Base-by-base conservation (phyloP, 2,888 invertebrate genomes). In the Platycheirus albimanus region DNA sequence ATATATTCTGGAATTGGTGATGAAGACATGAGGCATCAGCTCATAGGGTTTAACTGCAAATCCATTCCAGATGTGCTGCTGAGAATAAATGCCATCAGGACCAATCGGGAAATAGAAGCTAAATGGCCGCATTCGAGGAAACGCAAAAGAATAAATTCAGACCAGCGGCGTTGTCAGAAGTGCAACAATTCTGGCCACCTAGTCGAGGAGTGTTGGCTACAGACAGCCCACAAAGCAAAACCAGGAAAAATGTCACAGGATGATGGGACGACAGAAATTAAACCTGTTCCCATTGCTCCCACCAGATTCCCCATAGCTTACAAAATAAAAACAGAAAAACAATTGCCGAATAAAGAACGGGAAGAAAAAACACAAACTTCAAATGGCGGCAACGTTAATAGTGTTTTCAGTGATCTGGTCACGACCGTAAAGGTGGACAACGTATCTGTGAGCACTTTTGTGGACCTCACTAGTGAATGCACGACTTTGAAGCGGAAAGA, bases 1-100 rank as follows among this genome's bases (percentile, higher is more conserved):
- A 49, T 66, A 10, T 56, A 71, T 38, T 28, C 71, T 2, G 77
- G 77, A 2, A 15, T 77, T 6, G 8, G 6, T 0, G 70, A 71
- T 8, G 43, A 8, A 8, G 51, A 28, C 2, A 41, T 71, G 43
- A 51, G 49, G 5, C 24, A 17, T 13, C 56, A 56, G 3, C 24
- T 77, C 1, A 41, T 64, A 15, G 64, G 47, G 2, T 49, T 52
- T 38, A 17, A 64, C n/a, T 56, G 63, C 13, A 54, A 24, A 11
- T 56, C 61, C 0, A 64, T 77, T 10, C 17, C 63, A 0, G 70
- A 70, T n/a, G 2, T 70, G 1, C 11, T 77, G n/a, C 41, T 6
- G 0, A 54, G 56, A 3, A 56, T 70, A 0, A 54, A 47, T 0
- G 13, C 30, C 0, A 54, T 54, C 13, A 7, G 1, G 11, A 28